Conservation (phyloP, 1,140 invertebrate genomes). For the Arctopsyche grandis region DNA sequence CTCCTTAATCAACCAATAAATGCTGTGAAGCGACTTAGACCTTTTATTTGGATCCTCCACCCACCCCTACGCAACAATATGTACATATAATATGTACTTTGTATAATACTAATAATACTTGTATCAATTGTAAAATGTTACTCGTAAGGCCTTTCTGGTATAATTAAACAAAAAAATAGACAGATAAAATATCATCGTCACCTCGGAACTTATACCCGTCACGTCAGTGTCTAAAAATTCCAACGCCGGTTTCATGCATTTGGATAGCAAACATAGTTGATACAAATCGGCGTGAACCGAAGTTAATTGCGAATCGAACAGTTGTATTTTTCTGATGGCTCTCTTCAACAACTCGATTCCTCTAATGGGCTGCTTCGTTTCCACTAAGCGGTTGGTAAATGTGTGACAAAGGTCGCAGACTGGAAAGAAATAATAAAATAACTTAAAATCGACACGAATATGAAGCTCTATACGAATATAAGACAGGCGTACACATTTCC, state of each 20-base stretch:
- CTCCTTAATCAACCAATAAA: too few species aligned
- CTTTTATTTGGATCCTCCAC: too few species aligned
- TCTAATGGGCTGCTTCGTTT: slow-evolving; percentile 79
- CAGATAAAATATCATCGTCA: too few species aligned
- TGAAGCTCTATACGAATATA: slow-evolving; percentile 30
- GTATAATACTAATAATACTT: too few species aligned
- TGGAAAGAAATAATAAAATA: slow-evolving; percentile 63
- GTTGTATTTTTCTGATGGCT: slow-evolving; percentile 90
- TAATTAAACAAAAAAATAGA: too few species aligned
- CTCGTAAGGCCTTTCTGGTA: background rate
- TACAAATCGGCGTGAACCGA: slow-evolving; percentile 94
- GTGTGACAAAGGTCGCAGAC: slow-evolving; percentile 90
- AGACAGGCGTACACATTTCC: slow-evolving; percentile 85
- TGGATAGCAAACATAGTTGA: slow-evolving; percentile 89
- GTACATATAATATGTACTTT: too few species aligned
- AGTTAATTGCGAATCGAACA: slow-evolving; percentile 88
- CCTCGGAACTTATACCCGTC: slow-evolving; percentile 88
- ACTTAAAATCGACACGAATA: slow-evolving; percentile 35
- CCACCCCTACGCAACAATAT: too few species aligned
- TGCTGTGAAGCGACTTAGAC: too few species aligned
- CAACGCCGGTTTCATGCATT: slow-evolving; percentile 92
- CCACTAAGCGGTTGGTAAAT: slow-evolving; percentile 81
- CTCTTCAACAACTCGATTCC: slow-evolving; percentile 86
- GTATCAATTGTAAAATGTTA: too few species aligned
- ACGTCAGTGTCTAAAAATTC: slow-evolving; percentile 91